Conservation (phyloP, 2,888 invertebrate species). For the Ceraclea dissimilis region DNA sequence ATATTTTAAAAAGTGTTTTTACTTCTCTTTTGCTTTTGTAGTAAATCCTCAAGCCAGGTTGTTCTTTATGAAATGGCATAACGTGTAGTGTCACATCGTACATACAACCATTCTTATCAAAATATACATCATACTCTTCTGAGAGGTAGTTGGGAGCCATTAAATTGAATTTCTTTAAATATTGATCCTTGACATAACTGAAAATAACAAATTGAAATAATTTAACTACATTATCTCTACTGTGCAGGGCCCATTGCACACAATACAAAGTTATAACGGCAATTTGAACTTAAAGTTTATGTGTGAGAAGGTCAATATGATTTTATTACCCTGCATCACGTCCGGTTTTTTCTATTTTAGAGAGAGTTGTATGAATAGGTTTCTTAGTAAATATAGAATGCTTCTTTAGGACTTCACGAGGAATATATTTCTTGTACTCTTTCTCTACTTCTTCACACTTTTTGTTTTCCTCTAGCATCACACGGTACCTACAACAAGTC, state of each 20-base stretch:
- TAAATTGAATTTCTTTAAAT: slow-evolving; percentile 71
- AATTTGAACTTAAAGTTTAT: no score
- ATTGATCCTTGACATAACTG: slow-evolving; percentile 67
- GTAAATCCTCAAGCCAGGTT: slow-evolving; percentile 61
- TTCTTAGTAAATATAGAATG: slow-evolving; percentile 71
- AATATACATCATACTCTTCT: slow-evolving; percentile 52
- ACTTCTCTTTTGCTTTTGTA: slow-evolving; percentile 58
- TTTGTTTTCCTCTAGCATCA: slow-evolving; percentile 67
- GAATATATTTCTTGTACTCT: slow-evolving; percentile 77
- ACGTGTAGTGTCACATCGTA: slow-evolving; percentile 59
- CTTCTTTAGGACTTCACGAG: slow-evolving; percentile 65
- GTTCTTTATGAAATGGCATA: slow-evolving; percentile 54
- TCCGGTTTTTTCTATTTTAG: slow-evolving; percentile 48
- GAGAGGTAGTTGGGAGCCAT: slow-evolving; percentile 75
- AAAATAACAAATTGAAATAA: slow-evolving; percentile 24
- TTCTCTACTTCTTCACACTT: slow-evolving; percentile 61
- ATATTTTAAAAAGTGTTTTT: not conserved
- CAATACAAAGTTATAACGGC: no score
- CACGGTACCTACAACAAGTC: slow-evolving; percentile 55
- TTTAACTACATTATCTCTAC: no score
- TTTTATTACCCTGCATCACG: slow-evolving; percentile 57
- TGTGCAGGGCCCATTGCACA: no score
- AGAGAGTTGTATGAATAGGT: slow-evolving; percentile 61
- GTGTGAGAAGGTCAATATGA: no score
- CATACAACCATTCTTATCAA: slow-evolving; percentile 37